A percentile compares a stretch with the other conserved stretches of the same genome.
Evolutionary conservation across 2,888 invertebrate genomes (phyloP).

Genomic region (Apamea sordens): DNA sequence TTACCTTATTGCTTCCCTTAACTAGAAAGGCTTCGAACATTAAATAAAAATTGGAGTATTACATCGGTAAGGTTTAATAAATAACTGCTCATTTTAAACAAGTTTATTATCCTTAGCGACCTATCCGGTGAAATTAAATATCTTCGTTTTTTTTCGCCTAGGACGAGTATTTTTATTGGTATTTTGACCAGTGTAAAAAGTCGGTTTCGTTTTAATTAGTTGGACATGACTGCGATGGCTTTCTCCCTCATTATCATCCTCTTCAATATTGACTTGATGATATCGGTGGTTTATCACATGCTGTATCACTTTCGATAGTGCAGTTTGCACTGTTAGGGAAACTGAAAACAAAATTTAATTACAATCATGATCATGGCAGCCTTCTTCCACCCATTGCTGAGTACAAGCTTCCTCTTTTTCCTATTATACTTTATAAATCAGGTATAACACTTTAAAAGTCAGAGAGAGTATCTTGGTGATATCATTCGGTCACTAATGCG

Average conservation of each 20-base stretch:
- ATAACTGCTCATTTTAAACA: background rate
- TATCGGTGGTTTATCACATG: conserved; percentile 27
- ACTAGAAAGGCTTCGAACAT: background rate
- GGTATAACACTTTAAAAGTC: background rate
- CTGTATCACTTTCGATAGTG: background rate
- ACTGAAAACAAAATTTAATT: conserved; percentile 26
- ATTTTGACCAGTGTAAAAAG: background rate
- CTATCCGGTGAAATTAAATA: conserved; percentile 37
- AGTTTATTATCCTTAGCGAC: background rate
- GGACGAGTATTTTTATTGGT: background rate
- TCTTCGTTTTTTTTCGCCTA: conserved; percentile 1
- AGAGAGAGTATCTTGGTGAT: background rate
- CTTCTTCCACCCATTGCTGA: background rate
- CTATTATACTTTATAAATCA: background rate
- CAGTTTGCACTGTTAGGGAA: conserved; percentile 10
- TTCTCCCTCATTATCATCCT: no score
- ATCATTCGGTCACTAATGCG: background rate
- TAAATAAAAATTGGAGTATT: background rate
- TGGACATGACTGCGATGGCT: background rate
- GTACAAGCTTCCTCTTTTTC: background rate
- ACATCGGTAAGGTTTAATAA: background rate
- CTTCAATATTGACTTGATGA: background rate
- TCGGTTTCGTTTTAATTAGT: background rate
- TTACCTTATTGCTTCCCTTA: background rate
- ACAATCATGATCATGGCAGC: background rate